Base-by-base conservation (phyloP, 2,888 invertebrate genomes). In the Dioctria linearis region DNA sequence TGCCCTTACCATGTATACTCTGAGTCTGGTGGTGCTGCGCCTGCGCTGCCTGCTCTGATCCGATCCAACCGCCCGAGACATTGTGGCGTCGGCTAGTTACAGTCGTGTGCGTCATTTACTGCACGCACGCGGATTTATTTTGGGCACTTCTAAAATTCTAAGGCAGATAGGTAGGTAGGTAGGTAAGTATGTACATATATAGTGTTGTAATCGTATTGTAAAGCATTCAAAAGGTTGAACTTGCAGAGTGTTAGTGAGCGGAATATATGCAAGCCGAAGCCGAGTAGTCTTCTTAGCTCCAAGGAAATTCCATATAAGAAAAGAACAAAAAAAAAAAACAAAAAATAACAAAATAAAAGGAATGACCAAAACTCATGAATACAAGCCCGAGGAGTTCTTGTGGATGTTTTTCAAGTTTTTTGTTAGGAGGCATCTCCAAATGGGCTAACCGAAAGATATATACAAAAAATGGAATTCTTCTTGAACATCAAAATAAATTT, bases 401-500 rank as follows among this genome's bases (percentile, higher is more conserved):
- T 59, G 73, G 73, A 37, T 57, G 73, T 73, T 73, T n/a, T 73
- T 73, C 73, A 42, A 46, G 59, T 59, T 73, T 73, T 73, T 73
- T 73, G 73, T 73, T 43, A 43, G 54, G 25, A 25, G 25, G 51
- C 73, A 65, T n/a, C 37, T 78, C 51, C 78, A 78, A 78, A 78
- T 78, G 63, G 65, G 51, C 63, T 78, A 78, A 78, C 78, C 65
- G 78, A 78, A 78, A 78, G 65, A 78, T 78, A 25, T 25, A 40
- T n/a, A 78, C 65, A 78, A 78, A 78, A 76, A 78, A 51, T 51
- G 54, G 51, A 66, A 67, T 79, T 67, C 67, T 59, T 78, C 51
- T 66, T 42, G 42, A 66, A 66, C 78, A 66, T 67, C 79, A 67
- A 67, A 79, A 79, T 79, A 79, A 79, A 79, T 79, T 79, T 59